These are phyloP conservation scores for Lingula anatina DNA, from an alignment of 2,888 invertebrate species.

Conservation along the genomic window DNA sequence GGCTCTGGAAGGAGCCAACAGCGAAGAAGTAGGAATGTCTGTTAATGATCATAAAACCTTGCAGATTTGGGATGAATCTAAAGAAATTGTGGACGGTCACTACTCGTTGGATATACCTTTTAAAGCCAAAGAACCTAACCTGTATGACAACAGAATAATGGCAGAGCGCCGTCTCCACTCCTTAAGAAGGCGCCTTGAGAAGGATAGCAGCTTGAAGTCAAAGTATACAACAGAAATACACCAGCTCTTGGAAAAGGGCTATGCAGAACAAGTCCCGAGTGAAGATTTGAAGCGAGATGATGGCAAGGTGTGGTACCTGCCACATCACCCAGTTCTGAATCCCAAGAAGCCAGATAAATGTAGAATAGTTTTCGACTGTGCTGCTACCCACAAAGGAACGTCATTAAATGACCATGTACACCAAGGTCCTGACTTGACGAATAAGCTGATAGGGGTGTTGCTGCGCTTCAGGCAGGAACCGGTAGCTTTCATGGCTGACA, in stretches of 20 bases:
- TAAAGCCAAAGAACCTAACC: no score
- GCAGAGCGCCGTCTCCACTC: neutral
- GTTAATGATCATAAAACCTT: no score
- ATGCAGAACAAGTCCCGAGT: no score
- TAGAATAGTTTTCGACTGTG: slow-evolving; percentile 13
- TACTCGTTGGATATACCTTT: no score
- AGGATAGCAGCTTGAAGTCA: neutral
- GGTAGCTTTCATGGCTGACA: slow-evolving; percentile 10
- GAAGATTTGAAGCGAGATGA: no score
- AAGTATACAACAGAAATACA: neutral
- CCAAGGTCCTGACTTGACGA: slow-evolving; percentile 11
- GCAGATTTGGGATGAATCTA: no score
- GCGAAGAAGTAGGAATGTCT: no score
- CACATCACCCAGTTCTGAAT: slow-evolving; percentile 8
- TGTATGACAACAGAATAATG: neutral
- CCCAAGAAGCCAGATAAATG: slow-evolving; percentile 8
- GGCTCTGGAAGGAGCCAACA: no score
- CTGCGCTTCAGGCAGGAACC: slow-evolving; percentile 9
- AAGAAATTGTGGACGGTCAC: no score
- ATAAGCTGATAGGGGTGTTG: slow-evolving; percentile 8
- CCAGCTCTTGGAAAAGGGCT: neutral
- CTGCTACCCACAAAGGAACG: slow-evolving; percentile 6
- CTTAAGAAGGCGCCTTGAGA: neutral
- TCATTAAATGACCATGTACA: slow-evolving; percentile 12
- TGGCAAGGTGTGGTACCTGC: slow-evolving; percentile 7